phyloP scores from a whole-genome alignment of 2,113 vertebrate species.

The Anser cygnoides region DNA sequence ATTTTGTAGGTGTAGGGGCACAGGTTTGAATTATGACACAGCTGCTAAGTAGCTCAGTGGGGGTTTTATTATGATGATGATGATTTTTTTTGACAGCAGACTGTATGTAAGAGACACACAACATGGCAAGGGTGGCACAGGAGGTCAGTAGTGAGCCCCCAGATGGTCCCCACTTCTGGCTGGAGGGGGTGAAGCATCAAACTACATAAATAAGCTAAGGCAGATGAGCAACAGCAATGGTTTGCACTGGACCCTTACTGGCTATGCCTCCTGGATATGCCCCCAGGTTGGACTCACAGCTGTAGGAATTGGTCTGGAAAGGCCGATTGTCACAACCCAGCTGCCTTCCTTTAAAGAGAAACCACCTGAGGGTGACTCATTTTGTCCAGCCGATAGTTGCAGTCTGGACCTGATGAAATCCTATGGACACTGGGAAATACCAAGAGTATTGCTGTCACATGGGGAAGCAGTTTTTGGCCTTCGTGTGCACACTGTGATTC shows the following conservation, averaged over 20 bases:
- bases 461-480: neutral
- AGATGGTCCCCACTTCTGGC: neutral
- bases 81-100: neutral
- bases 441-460: neutral
- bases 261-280: neutral
- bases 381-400: neutral
- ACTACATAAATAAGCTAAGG: neutral
- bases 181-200: neutral
- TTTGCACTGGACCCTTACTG: neutral
- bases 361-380: neutral
- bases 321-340: neutral
- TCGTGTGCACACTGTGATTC: neutral
- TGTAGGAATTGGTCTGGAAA: neutral
- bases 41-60: neutral
- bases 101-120: neutral
- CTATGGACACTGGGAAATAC: fast-evolving
- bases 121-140: neutral
- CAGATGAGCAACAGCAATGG: neutral
- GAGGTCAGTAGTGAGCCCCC: neutral
- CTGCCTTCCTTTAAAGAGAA: neutral
- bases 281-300: neutral
- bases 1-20: neutral
- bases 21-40: neutral
- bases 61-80: neutral
- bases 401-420: neutral